phyloP scores from a whole-genome alignment of 2,888 invertebrate genomes.

The Cybosia mesomella region DNA sequence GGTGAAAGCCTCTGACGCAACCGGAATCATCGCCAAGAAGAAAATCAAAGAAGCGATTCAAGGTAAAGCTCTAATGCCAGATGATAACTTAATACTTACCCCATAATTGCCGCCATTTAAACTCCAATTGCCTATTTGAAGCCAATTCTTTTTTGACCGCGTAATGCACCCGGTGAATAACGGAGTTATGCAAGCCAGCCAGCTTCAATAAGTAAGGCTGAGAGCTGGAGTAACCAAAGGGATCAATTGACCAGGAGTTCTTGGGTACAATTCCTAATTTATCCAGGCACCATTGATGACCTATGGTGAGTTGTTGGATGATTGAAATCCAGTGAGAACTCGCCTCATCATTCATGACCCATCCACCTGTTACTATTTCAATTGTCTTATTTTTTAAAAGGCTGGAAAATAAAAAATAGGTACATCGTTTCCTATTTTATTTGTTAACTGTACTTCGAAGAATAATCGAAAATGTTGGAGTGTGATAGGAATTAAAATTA shows the following conservation, averaged over 20 bases:
- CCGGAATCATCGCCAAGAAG: too few relatives aligned
- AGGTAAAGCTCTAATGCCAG: too few relatives aligned
- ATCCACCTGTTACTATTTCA: slow-evolving; percentile 99
- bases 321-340: slow-evolving; percentile 97
- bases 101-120: slow-evolving; percentile 98
- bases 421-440: too few relatives aligned
- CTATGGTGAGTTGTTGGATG: slow-evolving; percentile 96
- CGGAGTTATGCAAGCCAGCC: slow-evolving; percentile 93
- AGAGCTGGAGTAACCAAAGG: slow-evolving; percentile 96
- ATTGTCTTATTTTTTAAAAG: slow-evolving; percentile 94
- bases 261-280: slow-evolving; percentile 93
- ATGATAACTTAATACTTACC: slow-evolving; percentile 84
- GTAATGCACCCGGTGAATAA: slow-evolving; percentile 97
- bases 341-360: slow-evolving; percentile 99
- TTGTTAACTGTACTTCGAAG: too few relatives aligned
- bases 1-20: too few relatives aligned
- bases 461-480: too few relatives aligned
- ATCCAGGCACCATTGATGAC: slow-evolving; percentile 96
- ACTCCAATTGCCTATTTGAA: slow-evolving; percentile 93
- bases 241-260: slow-evolving; percentile 97
- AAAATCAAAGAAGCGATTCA: too few relatives aligned
- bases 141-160: slow-evolving; percentile 97
- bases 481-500: too few relatives aligned
- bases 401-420: slow-evolving; percentile 72
- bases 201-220: slow-evolving; percentile 94